phyloP scores from a whole-genome alignment of 2,113 vertebrate species.

The Accipiter cooperii region DNA sequence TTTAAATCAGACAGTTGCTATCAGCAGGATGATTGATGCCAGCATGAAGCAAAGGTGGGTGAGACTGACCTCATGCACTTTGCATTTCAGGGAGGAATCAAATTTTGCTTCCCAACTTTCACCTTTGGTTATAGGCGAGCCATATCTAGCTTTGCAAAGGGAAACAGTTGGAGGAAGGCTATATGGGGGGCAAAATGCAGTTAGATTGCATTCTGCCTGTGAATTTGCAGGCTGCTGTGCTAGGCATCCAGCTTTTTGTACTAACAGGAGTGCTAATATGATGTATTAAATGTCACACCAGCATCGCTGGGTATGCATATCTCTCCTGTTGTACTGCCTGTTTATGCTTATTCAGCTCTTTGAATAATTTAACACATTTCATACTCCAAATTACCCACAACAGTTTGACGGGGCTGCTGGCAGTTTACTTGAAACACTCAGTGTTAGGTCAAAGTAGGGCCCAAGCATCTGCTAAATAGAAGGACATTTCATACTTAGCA shows the following conservation, averaged over 20 bases:
- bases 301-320: conserved; percentile 78
- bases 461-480: conserved; percentile 78
- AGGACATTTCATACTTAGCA: conserved; percentile 72
- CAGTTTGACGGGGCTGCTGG: conserved; percentile 83
- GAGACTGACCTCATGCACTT: not conserved
- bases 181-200: not conserved
- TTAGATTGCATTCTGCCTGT: not conserved
- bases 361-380: conserved; percentile 90
- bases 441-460: conserved; percentile 79
- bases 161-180: not conserved
- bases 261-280: conserved; percentile 85
- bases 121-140: not conserved
- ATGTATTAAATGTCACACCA: conserved; percentile 88
- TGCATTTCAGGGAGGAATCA: not conserved
- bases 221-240: conserved; percentile 22
- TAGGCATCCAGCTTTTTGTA: conserved; percentile 66
- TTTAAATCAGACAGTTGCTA: not conserved
- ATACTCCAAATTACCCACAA: conserved; percentile 88
- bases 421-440: conserved; percentile 77
- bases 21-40: not conserved
- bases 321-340: conserved; percentile 73
- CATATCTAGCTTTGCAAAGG: not conserved
- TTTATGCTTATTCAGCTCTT: conserved; percentile 96
- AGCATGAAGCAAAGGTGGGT: not conserved
- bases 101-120: conserved; percentile 1